phyloP scores from a whole-genome alignment of 1,140 invertebrate genomes.

The Macrosteles quadrilineatus region DNA sequence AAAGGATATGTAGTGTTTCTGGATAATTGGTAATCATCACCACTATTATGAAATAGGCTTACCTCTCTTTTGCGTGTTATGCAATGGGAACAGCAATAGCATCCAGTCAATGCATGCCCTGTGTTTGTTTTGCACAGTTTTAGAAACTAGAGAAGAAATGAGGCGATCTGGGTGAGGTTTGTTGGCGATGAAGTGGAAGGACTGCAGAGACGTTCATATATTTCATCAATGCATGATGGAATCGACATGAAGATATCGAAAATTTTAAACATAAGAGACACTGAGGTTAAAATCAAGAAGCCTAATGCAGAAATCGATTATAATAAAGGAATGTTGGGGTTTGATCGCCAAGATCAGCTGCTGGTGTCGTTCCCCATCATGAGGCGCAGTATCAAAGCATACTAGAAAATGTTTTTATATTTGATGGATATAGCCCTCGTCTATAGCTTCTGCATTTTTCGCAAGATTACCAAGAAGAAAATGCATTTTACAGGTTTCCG shows the following conservation, averaged over 20 bases:
- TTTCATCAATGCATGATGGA: neutral
- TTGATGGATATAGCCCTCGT: no score
- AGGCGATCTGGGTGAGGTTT: neutral
- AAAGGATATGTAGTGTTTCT: neutral
- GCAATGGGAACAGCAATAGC: neutral
- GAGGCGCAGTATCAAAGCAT: neutral
- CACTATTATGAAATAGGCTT: neutral
- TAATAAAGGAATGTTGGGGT: neutral
- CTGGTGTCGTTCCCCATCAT: neutral
- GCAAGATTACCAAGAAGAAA: no score
- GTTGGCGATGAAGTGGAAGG: neutral
- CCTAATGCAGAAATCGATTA: neutral
- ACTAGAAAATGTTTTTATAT: constrained; percentile 25
- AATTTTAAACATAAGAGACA: neutral
- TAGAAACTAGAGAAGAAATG: neutral
- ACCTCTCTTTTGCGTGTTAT: neutral
- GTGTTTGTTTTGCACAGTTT: neutral
- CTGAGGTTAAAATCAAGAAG: neutral
- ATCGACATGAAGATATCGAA: neutral
- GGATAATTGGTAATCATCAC: neutral
- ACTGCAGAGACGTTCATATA: neutral
- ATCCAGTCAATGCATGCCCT: neutral
- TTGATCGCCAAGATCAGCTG: neutral
- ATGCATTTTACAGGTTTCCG: no score
- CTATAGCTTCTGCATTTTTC: no score